Conservation (phyloP, 2,797 vertebrate species). For the Bucorvus abyssinicus region DNA sequence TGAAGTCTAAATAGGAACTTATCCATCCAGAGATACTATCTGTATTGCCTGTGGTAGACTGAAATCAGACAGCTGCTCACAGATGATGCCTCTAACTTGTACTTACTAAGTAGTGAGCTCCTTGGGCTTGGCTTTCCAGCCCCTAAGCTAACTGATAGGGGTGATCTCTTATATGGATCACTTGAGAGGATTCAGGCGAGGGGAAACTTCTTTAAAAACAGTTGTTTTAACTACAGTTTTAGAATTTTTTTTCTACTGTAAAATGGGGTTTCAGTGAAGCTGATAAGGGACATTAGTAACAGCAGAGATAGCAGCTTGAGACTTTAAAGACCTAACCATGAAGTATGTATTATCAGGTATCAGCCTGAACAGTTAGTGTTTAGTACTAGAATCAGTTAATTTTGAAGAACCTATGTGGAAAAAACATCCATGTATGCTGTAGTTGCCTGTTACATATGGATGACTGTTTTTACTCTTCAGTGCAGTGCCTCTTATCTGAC, state of each 20-base stretch:
- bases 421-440: neutral
- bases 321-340: neutral
- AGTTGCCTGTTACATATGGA: neutral
- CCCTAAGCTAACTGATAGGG: neutral
- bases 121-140: neutral
- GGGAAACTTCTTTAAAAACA: neutral
- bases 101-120: neutral
- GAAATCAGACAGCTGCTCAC: neutral
- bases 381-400: neutral
- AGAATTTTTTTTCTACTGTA: rapidly evolving
- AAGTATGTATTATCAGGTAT: neutral
- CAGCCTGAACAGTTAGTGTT: neutral
- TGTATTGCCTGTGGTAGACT: neutral
- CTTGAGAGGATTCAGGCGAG: neutral
- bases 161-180: neutral
- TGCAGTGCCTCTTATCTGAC: neutral
- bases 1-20: neutral
- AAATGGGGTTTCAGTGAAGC: neutral
- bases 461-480: neutral
- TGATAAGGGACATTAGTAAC: neutral
- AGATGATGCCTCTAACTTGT: neutral
- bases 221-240: neutral
- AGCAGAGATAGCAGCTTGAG: neutral
- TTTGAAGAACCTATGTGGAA: neutral
- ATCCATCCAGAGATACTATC: neutral